A percentile compares a stretch with the other conserved stretches of the same genome.
These are phyloP conservation scores for Pelecanoides urinatrix DNA, from an alignment of 2,113 vertebrate genomes.

Conservation along the genomic window DNA sequence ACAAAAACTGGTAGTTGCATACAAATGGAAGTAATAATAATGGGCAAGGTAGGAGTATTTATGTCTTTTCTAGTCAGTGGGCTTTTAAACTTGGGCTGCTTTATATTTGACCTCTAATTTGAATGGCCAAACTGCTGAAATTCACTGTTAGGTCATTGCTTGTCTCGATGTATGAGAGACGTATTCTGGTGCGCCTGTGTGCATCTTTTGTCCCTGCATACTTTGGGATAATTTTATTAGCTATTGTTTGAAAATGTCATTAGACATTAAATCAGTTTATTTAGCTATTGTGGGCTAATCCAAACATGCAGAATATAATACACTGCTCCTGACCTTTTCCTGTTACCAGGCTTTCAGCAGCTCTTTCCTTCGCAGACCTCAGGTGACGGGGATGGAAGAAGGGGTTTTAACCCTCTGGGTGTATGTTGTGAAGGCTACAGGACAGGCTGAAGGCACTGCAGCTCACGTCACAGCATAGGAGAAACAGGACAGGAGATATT, in stretches of 20 bases:
- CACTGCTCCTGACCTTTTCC: slow-evolving; percentile 11
- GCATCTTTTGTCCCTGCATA: neutral
- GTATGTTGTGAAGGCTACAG: neutral
- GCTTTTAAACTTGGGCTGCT: neutral
- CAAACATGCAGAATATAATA: neutral
- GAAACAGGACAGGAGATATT: neutral
- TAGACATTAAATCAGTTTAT: slow-evolving; percentile 46
- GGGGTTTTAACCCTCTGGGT: neutral
- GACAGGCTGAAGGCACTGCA: neutral
- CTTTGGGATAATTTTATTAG: slow-evolving; percentile 11
- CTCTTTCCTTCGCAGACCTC: neutral
- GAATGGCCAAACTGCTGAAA: neutral
- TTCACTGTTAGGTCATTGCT: neutral
- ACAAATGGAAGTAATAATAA: neutral
- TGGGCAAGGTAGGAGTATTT: neutral
- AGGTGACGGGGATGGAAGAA: neutral
- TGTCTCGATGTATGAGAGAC: neutral
- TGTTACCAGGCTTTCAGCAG: neutral
- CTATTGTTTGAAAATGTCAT: slow-evolving; percentile 44
- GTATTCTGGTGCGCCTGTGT: neutral
- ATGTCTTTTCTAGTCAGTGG: neutral
- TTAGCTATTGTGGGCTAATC: slow-evolving; percentile 25
- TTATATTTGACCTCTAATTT: neutral
- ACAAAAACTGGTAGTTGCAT: neutral
- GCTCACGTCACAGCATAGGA: neutral